Evolutionary conservation across 1,140 invertebrate genomes (phyloP).

Genomic region (Epicauta chinensis): DNA sequence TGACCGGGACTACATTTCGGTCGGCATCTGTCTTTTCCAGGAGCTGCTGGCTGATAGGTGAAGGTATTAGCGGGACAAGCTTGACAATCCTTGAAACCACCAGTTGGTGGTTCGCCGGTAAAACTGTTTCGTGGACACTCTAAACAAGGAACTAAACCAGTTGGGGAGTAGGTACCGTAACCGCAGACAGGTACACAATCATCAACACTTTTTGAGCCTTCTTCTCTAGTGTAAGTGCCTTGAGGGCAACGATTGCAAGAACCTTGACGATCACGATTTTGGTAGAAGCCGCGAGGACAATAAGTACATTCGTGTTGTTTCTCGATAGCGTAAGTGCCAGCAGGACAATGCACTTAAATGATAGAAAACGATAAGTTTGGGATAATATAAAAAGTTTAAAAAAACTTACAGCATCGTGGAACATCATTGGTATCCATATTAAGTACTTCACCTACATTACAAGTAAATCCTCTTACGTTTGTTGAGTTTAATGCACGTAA

Average conservation of each 20-base stretch:
- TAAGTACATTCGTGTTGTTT: constrained; percentile 83
- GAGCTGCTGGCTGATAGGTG: constrained; percentile 87
- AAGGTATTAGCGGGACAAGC: constrained; percentile 85
- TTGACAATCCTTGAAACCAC: constrained; percentile 91
- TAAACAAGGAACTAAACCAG: constrained; percentile 88
- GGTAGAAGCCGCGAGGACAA: constrained; percentile 86
- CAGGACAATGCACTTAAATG: constrained; percentile 84
- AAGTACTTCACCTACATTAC: constrained; percentile 86
- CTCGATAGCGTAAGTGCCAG: constrained; percentile 85
- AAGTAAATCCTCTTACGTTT: constrained; percentile 84
- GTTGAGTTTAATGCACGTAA: constrained; percentile 78
- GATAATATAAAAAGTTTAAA: background rate
- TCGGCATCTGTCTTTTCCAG: constrained; percentile 77
- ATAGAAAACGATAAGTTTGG: constrained; percentile 8
- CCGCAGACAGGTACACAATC: constrained; percentile 92
- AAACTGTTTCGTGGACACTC: constrained; percentile 93
- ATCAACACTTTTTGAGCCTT: constrained; percentile 76
- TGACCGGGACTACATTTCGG: constrained; percentile 86
- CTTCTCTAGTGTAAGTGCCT: constrained; percentile 86
- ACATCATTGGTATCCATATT: constrained; percentile 88
- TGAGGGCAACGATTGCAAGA: constrained; percentile 81
- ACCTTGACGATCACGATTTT: constrained; percentile 84
- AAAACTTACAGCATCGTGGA: constrained; percentile 79
- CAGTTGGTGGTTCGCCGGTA: constrained; percentile 77
- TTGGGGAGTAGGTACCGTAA: constrained; percentile 92